These are phyloP conservation scores for Helicoverpa zea DNA, from an alignment of 1,140 invertebrate genomes.

Conservation along the genomic window DNA sequence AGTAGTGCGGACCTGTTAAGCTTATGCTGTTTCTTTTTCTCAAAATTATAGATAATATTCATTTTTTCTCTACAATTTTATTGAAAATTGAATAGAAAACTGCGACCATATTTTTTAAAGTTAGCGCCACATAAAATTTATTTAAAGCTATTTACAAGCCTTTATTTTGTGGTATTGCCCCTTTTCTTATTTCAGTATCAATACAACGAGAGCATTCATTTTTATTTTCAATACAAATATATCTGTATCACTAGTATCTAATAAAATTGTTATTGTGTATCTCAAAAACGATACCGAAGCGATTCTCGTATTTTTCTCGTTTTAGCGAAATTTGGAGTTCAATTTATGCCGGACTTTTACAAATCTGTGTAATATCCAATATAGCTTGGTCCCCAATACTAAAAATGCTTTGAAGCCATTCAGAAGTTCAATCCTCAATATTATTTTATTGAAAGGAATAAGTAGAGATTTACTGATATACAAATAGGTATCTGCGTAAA, in stretches of 20 bases:
- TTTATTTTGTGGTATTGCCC: background rate
- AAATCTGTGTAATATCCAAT: background rate
- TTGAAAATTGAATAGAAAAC: no score
- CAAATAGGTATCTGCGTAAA: background rate
- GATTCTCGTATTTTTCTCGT: background rate
- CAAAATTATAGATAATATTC: no score
- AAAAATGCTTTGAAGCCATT: background rate
- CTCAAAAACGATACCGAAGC: background rate
- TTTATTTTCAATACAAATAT: background rate
- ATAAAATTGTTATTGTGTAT: slow-evolving; percentile 5
- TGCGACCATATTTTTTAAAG: no score
- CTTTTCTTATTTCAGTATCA: background rate
- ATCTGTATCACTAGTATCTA: background rate
- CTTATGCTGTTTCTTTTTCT: no score
- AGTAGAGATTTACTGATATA: slow-evolving; percentile 8
- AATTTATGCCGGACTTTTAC: background rate
- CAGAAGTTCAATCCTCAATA: background rate
- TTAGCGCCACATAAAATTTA: no score
- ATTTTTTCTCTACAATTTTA: no score
- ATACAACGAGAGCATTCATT: background rate
- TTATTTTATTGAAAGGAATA: slow-evolving; percentile 14
- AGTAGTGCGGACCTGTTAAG: no score
- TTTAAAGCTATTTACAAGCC: no score
- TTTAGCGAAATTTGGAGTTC: background rate
- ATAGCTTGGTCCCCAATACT: background rate